Evolutionary conservation across 2,888 invertebrate species (phyloP), one percentile per base, ranked within the genome.

Genomic region (Agelastica alni): DNA sequence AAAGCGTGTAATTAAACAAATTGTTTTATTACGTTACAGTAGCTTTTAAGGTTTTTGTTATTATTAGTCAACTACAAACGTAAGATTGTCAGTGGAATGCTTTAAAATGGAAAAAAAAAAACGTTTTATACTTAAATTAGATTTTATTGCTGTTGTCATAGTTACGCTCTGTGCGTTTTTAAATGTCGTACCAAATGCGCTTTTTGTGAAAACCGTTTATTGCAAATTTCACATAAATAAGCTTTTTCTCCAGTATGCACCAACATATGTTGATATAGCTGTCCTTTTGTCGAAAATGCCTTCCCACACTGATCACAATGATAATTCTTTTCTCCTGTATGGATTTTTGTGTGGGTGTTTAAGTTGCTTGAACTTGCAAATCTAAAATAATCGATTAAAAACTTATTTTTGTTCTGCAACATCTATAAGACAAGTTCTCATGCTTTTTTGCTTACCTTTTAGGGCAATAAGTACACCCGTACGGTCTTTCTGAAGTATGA

Each of bases 251-350:
- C 77, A 1, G 75, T 77, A 54, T 78, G 78, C 22, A 77, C 76
- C 34, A 77, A 55, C 71, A 75, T 72, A 54, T 78, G 78, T 58
- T 77, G 77, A 53, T 73, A 73, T 32, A 78, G 61, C 56, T 77
- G 77, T 13, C 75, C 76, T 66, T 77, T 78, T 3, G 78, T 78
- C 3, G 73, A 74, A 61, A 78, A 78, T 7, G 75, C 74, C 60
- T 77, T 78, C 2, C 71, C 73, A 54, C 78, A 78, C 53, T 75
- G 71, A 59, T 77, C 76, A 58, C 78, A 78, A 46, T 73, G 73
- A 57, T 73, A 77, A 55, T 78, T 77, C 59, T 78, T 78, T 56
- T 77, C 77, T 1, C 78, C 78, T 0, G 77, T 78, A 53, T 78
- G 78, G 28, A 77, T 77, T 62, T 74, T 72, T 13, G 72, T 68